Base-by-base conservation (phyloP, 2,113 vertebrate species). In the Strigops habroptila region DNA sequence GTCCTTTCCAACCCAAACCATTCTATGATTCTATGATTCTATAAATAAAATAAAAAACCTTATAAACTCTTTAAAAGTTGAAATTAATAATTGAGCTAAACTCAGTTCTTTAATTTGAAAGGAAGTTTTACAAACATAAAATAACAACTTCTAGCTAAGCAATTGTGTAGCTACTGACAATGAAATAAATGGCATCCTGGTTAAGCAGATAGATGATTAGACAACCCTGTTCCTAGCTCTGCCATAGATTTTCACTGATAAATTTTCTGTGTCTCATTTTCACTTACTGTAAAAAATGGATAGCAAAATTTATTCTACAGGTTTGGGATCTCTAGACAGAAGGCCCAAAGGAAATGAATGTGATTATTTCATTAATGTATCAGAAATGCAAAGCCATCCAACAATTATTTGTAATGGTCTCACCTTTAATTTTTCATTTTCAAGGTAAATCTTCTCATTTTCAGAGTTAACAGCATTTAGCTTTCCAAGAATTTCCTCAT, bases 381-480 rank as follows among this genome's bases (percentile, higher is more conserved):
- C 52, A 69, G 33, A 92, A 93, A 92, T 48, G 8, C 23, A 74
- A 37, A 73, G 31, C 14, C 14, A 63, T 49, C 86, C n/a, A 86
- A 92, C 55, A 85, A 23, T 46, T 10, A 70, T 63, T 68, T 12
- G 86, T 60, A 27, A 75, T 27, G 12, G 84, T 27, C 68, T 74
- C 97, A 99, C 99, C 98, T 98, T 98, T 91, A 99, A 96, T 60
- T 97, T 95, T 93, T 96, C 87, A 95, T 99, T 99, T 96, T 98
- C 98, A 86, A 97, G 74, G 90, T 68, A 73, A 73, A 98, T 87
- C 19, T 97, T 98, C 93, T 97, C 90, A 30, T 97, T 98, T 97
- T 99, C 98, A 94, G 73, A 75, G 43, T 93, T 95, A 96, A 98
- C 77, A 78, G 96, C 97, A 59, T 98, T 96, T 63, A 98, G 82